These are phyloP conservation scores for Anomalospiza imberbis DNA, from an alignment of 2,797 vertebrate genomes.

Conservation along the genomic window DNA sequence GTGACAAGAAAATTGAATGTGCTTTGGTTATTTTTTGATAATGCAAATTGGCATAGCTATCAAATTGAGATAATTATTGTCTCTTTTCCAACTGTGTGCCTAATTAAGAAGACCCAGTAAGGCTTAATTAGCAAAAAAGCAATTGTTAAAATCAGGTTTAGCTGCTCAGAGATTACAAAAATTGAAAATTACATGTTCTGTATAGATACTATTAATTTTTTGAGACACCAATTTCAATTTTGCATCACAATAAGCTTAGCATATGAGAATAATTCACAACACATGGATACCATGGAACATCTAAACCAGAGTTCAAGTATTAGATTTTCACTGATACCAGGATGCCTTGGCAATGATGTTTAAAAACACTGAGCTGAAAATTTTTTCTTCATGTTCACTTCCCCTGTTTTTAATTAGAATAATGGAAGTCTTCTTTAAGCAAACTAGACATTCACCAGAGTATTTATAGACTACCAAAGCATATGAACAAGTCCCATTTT, in stretches of 20 bases:
- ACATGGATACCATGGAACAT: not conserved
- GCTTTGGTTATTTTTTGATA: constrained; percentile 43
- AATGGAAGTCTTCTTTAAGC: not conserved
- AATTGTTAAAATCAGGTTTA: constrained; percentile 66
- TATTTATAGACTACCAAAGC: not conserved
- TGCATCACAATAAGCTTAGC: constrained; percentile 24
- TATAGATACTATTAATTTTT: constrained; percentile 48
- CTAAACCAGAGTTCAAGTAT: not conserved
- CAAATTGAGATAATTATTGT: constrained; percentile 44
- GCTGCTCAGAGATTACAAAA: constrained; percentile 44
- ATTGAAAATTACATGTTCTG: constrained; percentile 51
- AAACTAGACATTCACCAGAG: not conserved
- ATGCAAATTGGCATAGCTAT: constrained; percentile 22
- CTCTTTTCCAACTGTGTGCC: constrained; percentile 47
- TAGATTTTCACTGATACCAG: not conserved
- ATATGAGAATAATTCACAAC: constrained; percentile 17
- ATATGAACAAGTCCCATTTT: not conserved
- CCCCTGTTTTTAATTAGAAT: not conserved
- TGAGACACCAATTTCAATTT: constrained; percentile 12
- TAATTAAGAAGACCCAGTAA: constrained; percentile 65
- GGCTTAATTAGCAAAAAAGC: constrained; percentile 56
- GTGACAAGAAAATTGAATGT: constrained; percentile 43
- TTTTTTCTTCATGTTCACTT: not conserved
- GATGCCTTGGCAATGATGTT: not conserved
- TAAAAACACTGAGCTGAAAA: not conserved